These are phyloP conservation scores for Crotalus adamanteus DNA, from an alignment of 2,797 vertebrate genomes.

Conservation along the genomic window DNA sequence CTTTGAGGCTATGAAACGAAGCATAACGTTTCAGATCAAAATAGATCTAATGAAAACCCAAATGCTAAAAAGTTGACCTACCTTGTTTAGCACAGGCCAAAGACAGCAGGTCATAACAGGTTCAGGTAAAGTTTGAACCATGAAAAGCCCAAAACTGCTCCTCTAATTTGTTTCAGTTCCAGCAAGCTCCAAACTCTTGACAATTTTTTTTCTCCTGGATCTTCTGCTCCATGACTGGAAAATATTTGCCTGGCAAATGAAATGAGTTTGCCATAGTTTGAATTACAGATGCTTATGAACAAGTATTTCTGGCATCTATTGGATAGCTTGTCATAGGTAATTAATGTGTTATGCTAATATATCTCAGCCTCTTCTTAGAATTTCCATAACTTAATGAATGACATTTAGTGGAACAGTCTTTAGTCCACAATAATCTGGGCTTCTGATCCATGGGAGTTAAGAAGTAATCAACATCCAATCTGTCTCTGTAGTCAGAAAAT, in stretches of 20 bases:
- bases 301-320: slow-evolving; percentile 33
- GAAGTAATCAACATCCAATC: slow-evolving; percentile 52
- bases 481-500: slow-evolving; percentile 43
- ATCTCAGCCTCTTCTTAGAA: slow-evolving; percentile 36
- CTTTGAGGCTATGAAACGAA: background rate
- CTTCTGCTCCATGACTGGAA: slow-evolving; percentile 41
- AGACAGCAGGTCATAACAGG: background rate
- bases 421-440: slow-evolving; percentile 55
- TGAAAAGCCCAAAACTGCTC: background rate
- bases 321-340: slow-evolving; percentile 34
- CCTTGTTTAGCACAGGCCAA: background rate
- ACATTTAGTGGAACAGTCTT: slow-evolving; percentile 55
- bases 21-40: background rate
- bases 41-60: background rate
- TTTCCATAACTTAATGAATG: slow-evolving; percentile 38
- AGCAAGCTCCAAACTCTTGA: slow-evolving; percentile 9
- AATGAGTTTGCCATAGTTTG: slow-evolving; percentile 44
- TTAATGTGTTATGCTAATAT: slow-evolving; percentile 29
- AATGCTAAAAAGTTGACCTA: background rate
- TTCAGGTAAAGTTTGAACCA: background rate
- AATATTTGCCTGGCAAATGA: slow-evolving; percentile 50
- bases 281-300: slow-evolving; percentile 37
- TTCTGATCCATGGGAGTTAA: slow-evolving; percentile 62
- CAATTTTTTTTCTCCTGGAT: slow-evolving; percentile 28
- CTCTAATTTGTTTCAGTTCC: background rate